Conservation (phyloP, 2,113 vertebrate species). For the Pica pica region DNA sequence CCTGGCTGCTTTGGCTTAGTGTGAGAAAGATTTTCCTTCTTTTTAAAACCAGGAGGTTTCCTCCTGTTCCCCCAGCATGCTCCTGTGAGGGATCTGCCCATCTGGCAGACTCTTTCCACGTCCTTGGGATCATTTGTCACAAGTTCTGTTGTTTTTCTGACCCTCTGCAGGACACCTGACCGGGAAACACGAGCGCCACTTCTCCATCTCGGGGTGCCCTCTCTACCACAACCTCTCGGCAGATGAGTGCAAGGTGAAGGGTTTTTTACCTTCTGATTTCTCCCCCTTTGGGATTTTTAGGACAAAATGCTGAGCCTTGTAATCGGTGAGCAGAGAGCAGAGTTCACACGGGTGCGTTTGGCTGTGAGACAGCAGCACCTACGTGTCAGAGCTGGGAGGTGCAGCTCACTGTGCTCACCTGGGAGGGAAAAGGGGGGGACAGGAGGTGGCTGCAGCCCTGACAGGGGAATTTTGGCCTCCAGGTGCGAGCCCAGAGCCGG, state of each 20-base stretch:
- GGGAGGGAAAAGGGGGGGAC: accelerated
- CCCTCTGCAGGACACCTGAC: constrained; percentile 87
- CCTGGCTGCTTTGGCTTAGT: neutral
- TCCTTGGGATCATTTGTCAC: neutral
- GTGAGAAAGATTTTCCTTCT: neutral
- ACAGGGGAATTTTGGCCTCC: constrained; percentile 58
- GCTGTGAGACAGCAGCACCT: neutral
- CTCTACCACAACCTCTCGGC: constrained; percentile 97
- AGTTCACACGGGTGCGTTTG: neutral
- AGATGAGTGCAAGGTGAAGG: constrained; percentile 92
- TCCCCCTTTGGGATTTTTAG: neutral
- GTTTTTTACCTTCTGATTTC: neutral
- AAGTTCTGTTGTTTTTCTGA: neutral
- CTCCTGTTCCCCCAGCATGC: neutral
- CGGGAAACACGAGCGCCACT: constrained; percentile 96
- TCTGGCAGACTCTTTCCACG: neutral
- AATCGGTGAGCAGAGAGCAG: accelerated
- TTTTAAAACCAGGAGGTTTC: neutral
- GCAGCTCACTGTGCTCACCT: neutral
- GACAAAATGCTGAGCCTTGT: neutral
- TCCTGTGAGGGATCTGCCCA: neutral
- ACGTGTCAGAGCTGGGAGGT: neutral
- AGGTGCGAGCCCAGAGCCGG: constrained; percentile 95
- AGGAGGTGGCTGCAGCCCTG: neutral
- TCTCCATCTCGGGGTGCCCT: constrained; percentile 96